Evolutionary conservation across 2,888 invertebrate species (phyloP).

Genomic region (Prostheceraeus crozeri): DNA sequence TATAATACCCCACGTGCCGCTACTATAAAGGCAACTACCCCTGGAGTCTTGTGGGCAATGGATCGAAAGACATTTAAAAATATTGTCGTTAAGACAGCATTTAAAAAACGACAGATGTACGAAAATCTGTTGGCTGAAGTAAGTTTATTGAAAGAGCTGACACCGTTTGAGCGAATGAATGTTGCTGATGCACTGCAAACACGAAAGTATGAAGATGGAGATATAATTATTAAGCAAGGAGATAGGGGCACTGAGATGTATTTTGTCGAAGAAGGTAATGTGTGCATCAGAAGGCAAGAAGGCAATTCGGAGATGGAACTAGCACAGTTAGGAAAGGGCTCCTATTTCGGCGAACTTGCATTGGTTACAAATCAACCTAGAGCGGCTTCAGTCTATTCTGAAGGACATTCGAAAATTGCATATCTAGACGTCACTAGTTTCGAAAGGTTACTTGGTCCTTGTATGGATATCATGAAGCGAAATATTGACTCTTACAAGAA

Average conservation of each 20-base stretch:
- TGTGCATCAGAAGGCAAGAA: constrained; percentile 68
- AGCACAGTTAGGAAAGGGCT: constrained; percentile 65
- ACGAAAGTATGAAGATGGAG: constrained; percentile 67
- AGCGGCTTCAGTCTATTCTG: constrained; percentile 70
- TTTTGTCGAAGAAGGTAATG: constrained; percentile 84
- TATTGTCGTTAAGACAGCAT: constrained; percentile 88
- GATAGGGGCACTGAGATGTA: constrained; percentile 86
- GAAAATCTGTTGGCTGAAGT: constrained; percentile 64
- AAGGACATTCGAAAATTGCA: constrained; percentile 59
- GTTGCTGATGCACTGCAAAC: constrained; percentile 86
- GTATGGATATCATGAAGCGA: constrained; percentile 96
- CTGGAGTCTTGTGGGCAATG: constrained; percentile 94
- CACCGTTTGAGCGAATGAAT: constrained; percentile 85
- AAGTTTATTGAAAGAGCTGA: constrained; percentile 34
- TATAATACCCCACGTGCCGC: constrained; percentile 97
- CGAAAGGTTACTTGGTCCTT: constrained; percentile 88
- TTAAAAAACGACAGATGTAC: constrained; percentile 94
- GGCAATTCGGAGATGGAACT: too few relatives aligned
- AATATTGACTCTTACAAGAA: constrained; percentile 94
- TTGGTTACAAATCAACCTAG: constrained; percentile 91
- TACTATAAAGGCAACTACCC: constrained; percentile 67
- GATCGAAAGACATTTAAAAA: constrained; percentile 90
- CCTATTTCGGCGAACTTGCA: constrained; percentile 75
- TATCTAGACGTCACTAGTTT: constrained; percentile 95
- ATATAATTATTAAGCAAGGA: constrained; percentile 77